A percentile compares a stretch with the other conserved stretches of the same genome.
phyloP scores from a whole-genome alignment of 23 tunicate genomes.

The Styela clava region DNA sequence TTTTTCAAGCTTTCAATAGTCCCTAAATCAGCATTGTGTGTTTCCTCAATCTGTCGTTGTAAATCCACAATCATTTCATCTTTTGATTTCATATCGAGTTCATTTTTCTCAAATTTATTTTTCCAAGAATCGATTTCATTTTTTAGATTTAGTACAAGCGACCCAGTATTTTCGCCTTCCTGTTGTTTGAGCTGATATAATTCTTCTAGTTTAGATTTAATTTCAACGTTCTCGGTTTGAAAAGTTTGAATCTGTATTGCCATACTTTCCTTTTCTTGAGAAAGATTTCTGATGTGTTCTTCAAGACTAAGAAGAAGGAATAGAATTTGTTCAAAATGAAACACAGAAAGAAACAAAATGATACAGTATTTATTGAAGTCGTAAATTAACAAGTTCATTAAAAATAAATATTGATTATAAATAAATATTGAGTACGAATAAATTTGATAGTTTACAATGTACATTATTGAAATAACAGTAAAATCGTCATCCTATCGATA shows the following conservation, averaged over 20 bases:
- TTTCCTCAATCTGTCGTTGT: neutral
- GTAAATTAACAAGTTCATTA: too few relatives aligned
- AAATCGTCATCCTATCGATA: too few relatives aligned
- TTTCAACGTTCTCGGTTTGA: slow-evolving; percentile 6
- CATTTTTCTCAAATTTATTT: neutral
- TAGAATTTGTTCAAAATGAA: too few relatives aligned
- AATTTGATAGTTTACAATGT: too few relatives aligned
- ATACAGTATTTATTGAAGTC: too few relatives aligned
- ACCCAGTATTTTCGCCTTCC: neutral
- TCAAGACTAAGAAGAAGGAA: neutral
- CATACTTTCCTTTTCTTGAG: neutral
- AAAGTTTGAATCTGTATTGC: neutral
- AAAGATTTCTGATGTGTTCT: neutral
- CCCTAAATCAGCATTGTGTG: neutral
- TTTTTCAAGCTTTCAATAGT: neutral
- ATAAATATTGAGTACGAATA: too few relatives aligned
- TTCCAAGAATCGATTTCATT: neutral
- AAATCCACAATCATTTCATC: neutral
- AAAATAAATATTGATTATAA: too few relatives aligned
- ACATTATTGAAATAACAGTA: too few relatives aligned
- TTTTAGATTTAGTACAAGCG: neutral
- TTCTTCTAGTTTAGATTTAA: neutral
- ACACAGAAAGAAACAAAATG: too few relatives aligned
- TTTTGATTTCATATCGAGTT: neutral
- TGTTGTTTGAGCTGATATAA: neutral